These are phyloP conservation scores for Malacoraja senta DNA, from an alignment of 2,797 vertebrate species.

Conservation along the genomic window DNA sequence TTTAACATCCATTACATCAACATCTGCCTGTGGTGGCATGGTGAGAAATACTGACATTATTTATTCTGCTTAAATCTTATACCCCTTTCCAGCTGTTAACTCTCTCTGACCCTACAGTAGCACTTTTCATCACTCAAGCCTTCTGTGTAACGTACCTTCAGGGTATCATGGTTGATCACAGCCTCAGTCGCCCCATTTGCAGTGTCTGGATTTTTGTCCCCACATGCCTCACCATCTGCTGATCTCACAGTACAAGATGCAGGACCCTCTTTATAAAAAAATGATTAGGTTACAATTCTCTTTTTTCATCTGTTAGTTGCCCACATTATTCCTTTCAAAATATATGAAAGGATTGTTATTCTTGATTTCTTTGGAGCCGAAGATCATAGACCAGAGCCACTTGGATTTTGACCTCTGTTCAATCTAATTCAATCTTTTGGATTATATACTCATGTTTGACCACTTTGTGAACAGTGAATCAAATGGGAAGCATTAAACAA, in stretches of 20 bases:
- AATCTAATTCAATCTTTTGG: not conserved
- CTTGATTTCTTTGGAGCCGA: not conserved
- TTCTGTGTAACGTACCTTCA: not conserved
- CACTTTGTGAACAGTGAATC: not conserved
- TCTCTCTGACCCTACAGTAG: not conserved
- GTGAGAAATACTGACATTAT: not conserved
- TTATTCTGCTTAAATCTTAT: not conserved
- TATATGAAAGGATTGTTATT: not conserved
- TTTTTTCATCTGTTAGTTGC: not conserved
- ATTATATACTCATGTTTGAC: not conserved
- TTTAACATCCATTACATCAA: not conserved
- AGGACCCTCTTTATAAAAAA: not conserved
- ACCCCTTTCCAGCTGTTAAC: not conserved
- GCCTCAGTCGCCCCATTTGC: not conserved
- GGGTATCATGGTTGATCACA: not conserved
- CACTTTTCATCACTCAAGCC: not conserved
- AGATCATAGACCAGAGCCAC: too few species aligned
- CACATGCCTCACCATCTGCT: not conserved
- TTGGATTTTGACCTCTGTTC: not conserved
- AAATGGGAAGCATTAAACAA: not conserved
- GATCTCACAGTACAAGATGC: not conserved
- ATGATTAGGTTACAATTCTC: not conserved
- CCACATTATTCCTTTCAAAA: not conserved
- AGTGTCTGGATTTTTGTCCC: not conserved
- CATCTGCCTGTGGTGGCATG: not conserved